Base-by-base conservation (phyloP, 2,797 vertebrate genomes). In the Myotis findleyi region DNA sequence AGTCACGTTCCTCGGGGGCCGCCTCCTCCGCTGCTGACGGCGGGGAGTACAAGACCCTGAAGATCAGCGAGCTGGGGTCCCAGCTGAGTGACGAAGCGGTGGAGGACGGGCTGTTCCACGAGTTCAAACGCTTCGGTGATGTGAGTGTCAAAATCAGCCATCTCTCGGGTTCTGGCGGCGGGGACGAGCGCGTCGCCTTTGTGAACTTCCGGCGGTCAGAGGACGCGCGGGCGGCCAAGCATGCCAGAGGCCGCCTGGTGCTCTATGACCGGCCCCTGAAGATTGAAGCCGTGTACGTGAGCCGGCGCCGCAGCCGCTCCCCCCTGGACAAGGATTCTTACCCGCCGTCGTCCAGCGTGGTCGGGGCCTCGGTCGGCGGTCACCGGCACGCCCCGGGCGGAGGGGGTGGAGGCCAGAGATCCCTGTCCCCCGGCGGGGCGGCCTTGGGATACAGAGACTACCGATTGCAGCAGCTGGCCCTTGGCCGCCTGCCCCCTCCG, bases 101-200 rank as follows among this genome's bases (percentile, higher is more conserved):
- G n/a, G 99, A 99, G 97, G 99, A 99, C 84, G 99, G 99, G 20
- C 99, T 99, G 0, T 99, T 99, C 94, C 99, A 99, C 30, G 99
- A 99, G 96, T 99, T 99, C 92, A 99, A 99, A 73, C 99, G 99
- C 96, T 99, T 99, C 51, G 99, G 99, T 0, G 99, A 99, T 44
- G 99, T 99, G 55, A 99, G 99, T 82, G 99, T 99, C 5, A 99
- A 99, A 97, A 99, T 99, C 91, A 99, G 99, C 97, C 99, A 99
- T 7, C 99, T 99, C 73, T 98, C 98, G 3, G 98, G 98, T 4
- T 98, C 98, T 7, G 98, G 98, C 49, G 96, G 97, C 2, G 99
- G 99, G 93, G 99, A 99, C 64, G 99, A 99, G 83, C 98, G 99
- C 9, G 99, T 99, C 25, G 99, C 99, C 0, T 99, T 99, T 3